phyloP scores from a whole-genome alignment of 2,888 invertebrate genomes.

The Cremastinae sp. region DNA sequence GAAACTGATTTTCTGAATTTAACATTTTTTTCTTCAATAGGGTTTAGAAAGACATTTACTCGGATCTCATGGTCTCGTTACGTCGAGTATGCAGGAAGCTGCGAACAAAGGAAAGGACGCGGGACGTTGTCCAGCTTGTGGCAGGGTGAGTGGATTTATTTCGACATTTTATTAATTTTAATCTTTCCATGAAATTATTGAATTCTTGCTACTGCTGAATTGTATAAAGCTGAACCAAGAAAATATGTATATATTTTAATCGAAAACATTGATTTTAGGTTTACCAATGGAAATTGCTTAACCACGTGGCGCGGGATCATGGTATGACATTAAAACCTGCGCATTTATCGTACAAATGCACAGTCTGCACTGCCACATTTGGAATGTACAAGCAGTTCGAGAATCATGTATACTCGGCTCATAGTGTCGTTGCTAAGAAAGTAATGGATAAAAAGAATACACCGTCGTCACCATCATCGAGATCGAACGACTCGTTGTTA shows the following conservation, averaged over 20 bases:
- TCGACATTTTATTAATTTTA: not conserved
- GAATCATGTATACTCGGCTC: conserved; percentile 95
- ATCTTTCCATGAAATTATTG: not conserved
- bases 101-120: conserved; percentile 97
- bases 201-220: no score
- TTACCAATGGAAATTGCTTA: conserved; percentile 95
- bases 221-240: no score
- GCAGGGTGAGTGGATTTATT: conserved; percentile 86
- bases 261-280: conserved; percentile 82
- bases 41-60: conserved; percentile 96
- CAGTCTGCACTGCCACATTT: conserved; percentile 96
- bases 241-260: no score
- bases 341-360: conserved; percentile 96
- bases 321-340: conserved; percentile 95
- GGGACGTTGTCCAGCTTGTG: conserved; percentile 96
- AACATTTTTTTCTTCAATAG: conserved; percentile 80
- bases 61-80: conserved; percentile 96
- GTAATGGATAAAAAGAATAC: conserved; percentile 89
- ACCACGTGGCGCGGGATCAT: conserved; percentile 95
- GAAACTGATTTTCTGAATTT: not conserved
- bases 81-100: conserved; percentile 97
- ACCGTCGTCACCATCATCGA: conserved; percentile 79
- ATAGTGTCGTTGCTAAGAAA: conserved; percentile 93
- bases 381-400: conserved; percentile 98
- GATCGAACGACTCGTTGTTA: conserved; percentile 84